Evolutionary conservation across 2,797 vertebrate species (phyloP).

Genomic region (Pygocentrus nattereri): DNA sequence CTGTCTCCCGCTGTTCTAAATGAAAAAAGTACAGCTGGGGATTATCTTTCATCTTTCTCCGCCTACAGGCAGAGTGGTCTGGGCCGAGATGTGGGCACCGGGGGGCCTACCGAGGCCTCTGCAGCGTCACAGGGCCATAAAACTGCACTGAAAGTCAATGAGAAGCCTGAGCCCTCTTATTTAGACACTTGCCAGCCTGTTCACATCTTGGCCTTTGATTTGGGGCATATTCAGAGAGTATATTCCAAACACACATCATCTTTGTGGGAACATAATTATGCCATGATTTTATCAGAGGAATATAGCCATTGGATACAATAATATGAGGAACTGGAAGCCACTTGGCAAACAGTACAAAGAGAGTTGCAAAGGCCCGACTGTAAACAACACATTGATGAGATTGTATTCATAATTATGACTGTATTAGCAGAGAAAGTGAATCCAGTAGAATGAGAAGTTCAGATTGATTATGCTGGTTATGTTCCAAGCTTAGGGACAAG

Average conservation of each 20-base stretch:
- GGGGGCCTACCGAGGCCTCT: conserved; percentile 1
- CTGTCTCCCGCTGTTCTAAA: conserved; percentile 28
- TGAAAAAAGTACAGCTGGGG: conserved; percentile 35
- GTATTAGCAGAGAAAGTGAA: not conserved
- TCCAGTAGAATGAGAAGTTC: not conserved
- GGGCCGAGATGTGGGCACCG: not conserved
- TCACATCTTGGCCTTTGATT: not conserved
- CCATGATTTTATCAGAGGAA: not conserved
- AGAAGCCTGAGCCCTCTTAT: not conserved
- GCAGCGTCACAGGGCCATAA: conserved; percentile 7
- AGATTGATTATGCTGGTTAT: conserved; percentile 35
- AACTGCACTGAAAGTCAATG: not conserved
- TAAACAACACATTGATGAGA: not conserved
- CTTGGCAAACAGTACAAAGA: conserved; percentile 8
- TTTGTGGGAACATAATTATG: not conserved
- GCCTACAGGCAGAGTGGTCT: conserved; percentile 21
- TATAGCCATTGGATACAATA: not conserved
- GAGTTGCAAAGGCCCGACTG: not conserved
- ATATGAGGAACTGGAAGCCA: conserved; percentile 3
- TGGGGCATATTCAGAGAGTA: not conserved
- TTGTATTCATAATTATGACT: not conserved
- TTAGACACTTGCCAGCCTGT: not conserved
- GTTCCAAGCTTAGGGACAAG: not conserved
- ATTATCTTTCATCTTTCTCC: conserved; percentile 38
- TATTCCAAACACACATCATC: not conserved